Base-by-base conservation (phyloP, 1,140 invertebrate genomes). In the Drosophila pseudoobscura region DNA sequence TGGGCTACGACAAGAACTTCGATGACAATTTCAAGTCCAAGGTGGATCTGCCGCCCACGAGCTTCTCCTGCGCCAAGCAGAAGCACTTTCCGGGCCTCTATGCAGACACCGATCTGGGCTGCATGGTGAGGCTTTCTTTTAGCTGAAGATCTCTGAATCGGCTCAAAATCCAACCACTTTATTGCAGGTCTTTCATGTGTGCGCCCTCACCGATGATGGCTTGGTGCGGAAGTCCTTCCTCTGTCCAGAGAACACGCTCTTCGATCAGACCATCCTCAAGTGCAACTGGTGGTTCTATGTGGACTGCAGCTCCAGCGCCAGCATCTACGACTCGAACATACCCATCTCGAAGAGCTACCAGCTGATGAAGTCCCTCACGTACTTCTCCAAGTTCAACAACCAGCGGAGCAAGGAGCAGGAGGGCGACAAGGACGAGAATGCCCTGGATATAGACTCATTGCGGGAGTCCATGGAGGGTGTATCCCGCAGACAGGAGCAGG, bases 231-330 rank as follows among this genome's bases (percentile, higher is more conserved):
- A 97, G 79, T 97, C 96, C 41, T 97, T 97, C 91, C 92, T 97
- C 11, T 97, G 96, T 88, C 97, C 97, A 0, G 96, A 97, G 91
- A 97, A 95, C 15, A 97, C 97, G 0, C 93, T 97, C 13, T 97
- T 97, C 90, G 97, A 97, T 89, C 96, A 97, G 90, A 96, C 96
- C 3, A 96, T 97, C 54, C 92, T 97, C 0, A 97, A 97, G 88
- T 97, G 97, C 91, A 97, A 97, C 89, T 97, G 96, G 96, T 97
- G 96, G 96, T 97, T 97, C 92, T 97, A 97, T 91, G 96, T 97
- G 0, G 96, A 97, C 82, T 97, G 97, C 91, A 96, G 96, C 92
- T 93, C 94, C 35, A 96, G 96, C 1, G 94, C 94, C 71, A 94
- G 93, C 53, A 92, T 97, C 39, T 97, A 97, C 90, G 96, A 97